Percentiles rank a stretch among this genome's conserved stretches.
phyloP scores from a whole-genome alignment of 2,888 invertebrate genomes.

The Scaptomyza parva region DNA sequence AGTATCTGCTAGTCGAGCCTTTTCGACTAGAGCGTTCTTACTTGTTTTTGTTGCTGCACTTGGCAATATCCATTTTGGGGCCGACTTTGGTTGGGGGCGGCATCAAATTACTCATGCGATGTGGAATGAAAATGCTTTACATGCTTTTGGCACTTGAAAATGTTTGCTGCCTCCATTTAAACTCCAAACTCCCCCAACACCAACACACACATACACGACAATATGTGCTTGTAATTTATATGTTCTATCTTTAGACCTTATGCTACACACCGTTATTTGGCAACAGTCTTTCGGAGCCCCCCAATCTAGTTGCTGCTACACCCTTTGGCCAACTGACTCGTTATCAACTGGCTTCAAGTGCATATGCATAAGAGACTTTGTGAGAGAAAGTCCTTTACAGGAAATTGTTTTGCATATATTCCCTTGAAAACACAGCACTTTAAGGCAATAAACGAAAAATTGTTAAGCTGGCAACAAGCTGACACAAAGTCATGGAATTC shows the following conservation, averaged over 20 bases:
- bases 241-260: slow-evolving; percentile 25
- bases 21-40: too few relatives aligned
- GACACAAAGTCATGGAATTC: background rate
- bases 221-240: slow-evolving; percentile 50
- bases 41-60: slow-evolving; percentile 12
- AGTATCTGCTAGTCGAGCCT: too few relatives aligned
- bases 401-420: background rate
- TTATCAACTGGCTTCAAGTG: slow-evolving; percentile 12
- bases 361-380: slow-evolving; percentile 4
- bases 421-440: background rate
- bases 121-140: slow-evolving; percentile 46
- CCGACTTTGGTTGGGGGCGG: slow-evolving; percentile 17
- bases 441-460: slow-evolving; percentile 16
- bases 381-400: background rate
- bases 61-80: slow-evolving; percentile 32
- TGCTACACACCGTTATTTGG: slow-evolving; percentile 17
- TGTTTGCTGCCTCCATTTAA: slow-evolving; percentile 16
- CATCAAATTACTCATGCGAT: slow-evolving; percentile 36
- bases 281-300: background rate
- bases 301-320: slow-evolving; percentile 3
- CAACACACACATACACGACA: background rate
- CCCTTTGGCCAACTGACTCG: background rate
- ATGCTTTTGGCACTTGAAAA: slow-evolving; percentile 54
- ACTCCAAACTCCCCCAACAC: slow-evolving; percentile 1
- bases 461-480: slow-evolving; percentile 4